Percentiles rank a stretch among this genome's conserved stretches.
These are phyloP conservation scores for Charanyca ferruginea DNA, from an alignment of 2,888 invertebrate species.

Conservation along the genomic window DNA sequence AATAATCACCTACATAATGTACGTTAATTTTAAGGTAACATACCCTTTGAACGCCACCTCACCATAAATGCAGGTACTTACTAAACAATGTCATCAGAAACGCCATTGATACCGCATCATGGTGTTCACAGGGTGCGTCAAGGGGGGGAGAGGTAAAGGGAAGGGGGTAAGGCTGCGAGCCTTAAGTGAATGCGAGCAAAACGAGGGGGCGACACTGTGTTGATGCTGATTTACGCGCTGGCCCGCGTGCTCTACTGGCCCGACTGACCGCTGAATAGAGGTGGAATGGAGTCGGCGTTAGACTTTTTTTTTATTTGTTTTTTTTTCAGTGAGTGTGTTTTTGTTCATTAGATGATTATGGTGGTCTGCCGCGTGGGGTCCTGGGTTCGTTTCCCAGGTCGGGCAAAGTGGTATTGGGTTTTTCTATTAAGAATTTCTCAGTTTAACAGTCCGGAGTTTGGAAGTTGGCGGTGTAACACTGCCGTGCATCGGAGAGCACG, in stretches of 20 bases:
- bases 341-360: too few relatives aligned
- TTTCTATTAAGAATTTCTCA: too few relatives aligned
- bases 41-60: constrained; percentile 13
- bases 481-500: too few relatives aligned
- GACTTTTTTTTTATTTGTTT: background rate
- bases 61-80: constrained; percentile 23
- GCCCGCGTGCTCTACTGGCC: constrained; percentile 87
- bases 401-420: too few relatives aligned
- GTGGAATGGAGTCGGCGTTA: constrained; percentile 66
- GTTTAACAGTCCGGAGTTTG: too few relatives aligned
- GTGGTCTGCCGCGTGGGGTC: too few relatives aligned
- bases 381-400: too few relatives aligned
- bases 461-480: too few relatives aligned
- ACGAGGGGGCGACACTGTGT: constrained; percentile 84
- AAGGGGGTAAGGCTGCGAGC: constrained; percentile 49
- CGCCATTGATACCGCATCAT: constrained; percentile 57
- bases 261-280: constrained; percentile 62
- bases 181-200: constrained; percentile 84
- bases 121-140: constrained; percentile 29
- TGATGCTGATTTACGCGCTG: constrained; percentile 88
- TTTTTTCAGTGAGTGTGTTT: too few relatives aligned
- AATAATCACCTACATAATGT: background rate
- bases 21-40: background rate
- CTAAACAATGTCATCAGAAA: constrained; percentile 53
- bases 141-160: constrained; percentile 11